Evolutionary conservation across 2,113 vertebrate genomes (phyloP).

Genomic region (Bubo scandiacus): DNA sequence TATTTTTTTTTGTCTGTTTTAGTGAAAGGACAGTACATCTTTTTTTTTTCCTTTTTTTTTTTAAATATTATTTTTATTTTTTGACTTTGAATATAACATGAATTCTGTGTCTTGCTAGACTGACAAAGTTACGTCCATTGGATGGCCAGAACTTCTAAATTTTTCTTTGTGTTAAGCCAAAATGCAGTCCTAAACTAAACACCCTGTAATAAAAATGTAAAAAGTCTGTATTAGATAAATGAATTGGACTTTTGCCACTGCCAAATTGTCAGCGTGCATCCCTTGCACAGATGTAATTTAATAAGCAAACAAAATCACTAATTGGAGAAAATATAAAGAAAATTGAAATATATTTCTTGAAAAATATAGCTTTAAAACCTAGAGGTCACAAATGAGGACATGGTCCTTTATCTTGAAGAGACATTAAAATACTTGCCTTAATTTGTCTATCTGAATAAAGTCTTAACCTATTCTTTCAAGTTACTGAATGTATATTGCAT

Average conservation of each 20-base stretch:
- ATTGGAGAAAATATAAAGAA: slow-evolving; percentile 51
- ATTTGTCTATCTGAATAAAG: slow-evolving; percentile 69
- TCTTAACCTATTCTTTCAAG: slow-evolving; percentile 67
- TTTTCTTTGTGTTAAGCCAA: slow-evolving; percentile 34
- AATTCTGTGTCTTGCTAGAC: slow-evolving; percentile 49
- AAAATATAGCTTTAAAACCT: slow-evolving; percentile 69
- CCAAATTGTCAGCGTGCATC: slow-evolving; percentile 39
- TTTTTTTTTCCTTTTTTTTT: slow-evolving; percentile 22
- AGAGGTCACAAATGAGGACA: slow-evolving; percentile 57
- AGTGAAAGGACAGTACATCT: slow-evolving; percentile 73
- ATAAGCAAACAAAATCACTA: not conserved
- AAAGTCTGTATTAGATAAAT: not conserved
- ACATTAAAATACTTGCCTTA: slow-evolving; percentile 64
- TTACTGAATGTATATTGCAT: slow-evolving; percentile 70
- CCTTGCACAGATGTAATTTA: slow-evolving; percentile 23
- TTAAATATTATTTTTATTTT: not conserved
- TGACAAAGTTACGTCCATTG: slow-evolving; percentile 44
- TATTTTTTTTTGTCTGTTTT: slow-evolving; percentile 59
- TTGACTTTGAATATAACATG: slow-evolving; percentile 4
- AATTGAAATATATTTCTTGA: slow-evolving; percentile 42
- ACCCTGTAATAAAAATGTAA: not conserved
- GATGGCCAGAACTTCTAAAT: slow-evolving; percentile 48
- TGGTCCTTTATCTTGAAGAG: slow-evolving; percentile 57
- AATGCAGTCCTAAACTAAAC: slow-evolving; percentile 14
- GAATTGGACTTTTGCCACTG: slow-evolving; percentile 48